Base-by-base conservation (phyloP, 2,797 vertebrate genomes). In the Zalophus californianus region DNA sequence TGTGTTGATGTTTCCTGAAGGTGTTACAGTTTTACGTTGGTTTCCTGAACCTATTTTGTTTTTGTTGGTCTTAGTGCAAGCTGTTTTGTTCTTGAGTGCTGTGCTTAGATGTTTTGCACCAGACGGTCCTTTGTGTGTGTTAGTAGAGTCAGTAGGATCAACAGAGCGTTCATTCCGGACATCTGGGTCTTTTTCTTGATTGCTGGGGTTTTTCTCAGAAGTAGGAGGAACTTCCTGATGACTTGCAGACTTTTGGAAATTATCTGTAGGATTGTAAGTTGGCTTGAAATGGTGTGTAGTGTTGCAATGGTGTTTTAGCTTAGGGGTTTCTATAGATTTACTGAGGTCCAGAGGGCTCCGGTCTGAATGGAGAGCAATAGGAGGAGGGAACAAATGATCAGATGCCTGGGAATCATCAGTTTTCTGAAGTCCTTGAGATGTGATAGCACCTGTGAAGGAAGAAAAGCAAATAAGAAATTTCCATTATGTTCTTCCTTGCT, bases 361-460 rank as follows among this genome's bases (percentile, higher is more conserved):
- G 66, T 52, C 52, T 64, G 68, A 85, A 54, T 72, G 44, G 83
- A 70, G 80, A 86, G 70, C 48, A 44, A 9, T 7, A 18, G 92
- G 32, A 14, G 56, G 32, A 35, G 20, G 12, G 10, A 27, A 13
- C 50, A 44, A 20, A 5, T 64, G 56, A 44, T 9, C 48, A 27
- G 62, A 27, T 89, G 44, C n/a, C 60, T 78, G 5, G 2, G 50
- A 48, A 62, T 86, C 82, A 8, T 23, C 32, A 56, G 52, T 41
- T 77, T 92, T 89, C 78, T 68, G 89, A 83, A 15, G 29, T 32
- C 84, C 85, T 7, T 92, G 96, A 84, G 56, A 62, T 83, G 79
- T 16, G 35, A 56, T 38, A 86, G 95, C 88, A 25, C 92, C 97
- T 97, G 72, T 48, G 78, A 73, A 88, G 25, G 62, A 6, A 94